A percentile compares a stretch with the other conserved stretches of the same genome.
These are phyloP conservation scores for Anthopleura sola DNA, from an alignment of 64 coral and sea anemone genomes.

Conservation along the genomic window DNA sequence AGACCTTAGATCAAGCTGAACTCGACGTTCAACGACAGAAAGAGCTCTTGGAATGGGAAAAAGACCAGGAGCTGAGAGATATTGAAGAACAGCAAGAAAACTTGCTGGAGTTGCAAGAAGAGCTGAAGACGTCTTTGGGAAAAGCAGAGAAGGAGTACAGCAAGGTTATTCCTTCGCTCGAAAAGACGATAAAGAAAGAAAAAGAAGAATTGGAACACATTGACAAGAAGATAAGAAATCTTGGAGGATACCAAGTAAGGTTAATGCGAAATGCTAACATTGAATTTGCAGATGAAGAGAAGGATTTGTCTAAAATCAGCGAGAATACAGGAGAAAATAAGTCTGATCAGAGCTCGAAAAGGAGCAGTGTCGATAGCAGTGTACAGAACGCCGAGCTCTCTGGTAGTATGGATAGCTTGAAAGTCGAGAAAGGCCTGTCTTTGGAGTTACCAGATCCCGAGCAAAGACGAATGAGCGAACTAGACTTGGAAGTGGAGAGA, in stretches of 20 bases:
- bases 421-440: neutral
- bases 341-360: neutral
- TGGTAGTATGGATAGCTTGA: slow-evolving; percentile 1
- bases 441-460: neutral
- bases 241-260: slow-evolving; percentile 59
- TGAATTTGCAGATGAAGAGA: slow-evolving; percentile 35
- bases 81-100: slow-evolving; percentile 55
- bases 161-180: slow-evolving; percentile 37
- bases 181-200: slow-evolving; percentile 53
- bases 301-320: neutral
- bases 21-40: slow-evolving; percentile 49
- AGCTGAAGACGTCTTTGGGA: slow-evolving; percentile 16
- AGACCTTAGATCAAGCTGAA: slow-evolving; percentile 51
- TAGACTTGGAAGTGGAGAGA: slow-evolving; percentile 12
- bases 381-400: neutral
- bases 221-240: slow-evolving; percentile 44
- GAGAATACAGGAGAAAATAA: neutral
- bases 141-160: slow-evolving; percentile 34
- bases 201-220: slow-evolving; percentile 62
- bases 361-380: neutral
- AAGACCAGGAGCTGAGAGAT: slow-evolving; percentile 59
- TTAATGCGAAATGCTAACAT: slow-evolving; percentile 35
- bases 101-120: slow-evolving; percentile 52
- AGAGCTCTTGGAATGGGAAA: slow-evolving; percentile 55
- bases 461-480: neutral